These are phyloP conservation scores for Entomobrya proxima DNA, from an alignment of 2,888 invertebrate genomes.

Conservation along the genomic window DNA sequence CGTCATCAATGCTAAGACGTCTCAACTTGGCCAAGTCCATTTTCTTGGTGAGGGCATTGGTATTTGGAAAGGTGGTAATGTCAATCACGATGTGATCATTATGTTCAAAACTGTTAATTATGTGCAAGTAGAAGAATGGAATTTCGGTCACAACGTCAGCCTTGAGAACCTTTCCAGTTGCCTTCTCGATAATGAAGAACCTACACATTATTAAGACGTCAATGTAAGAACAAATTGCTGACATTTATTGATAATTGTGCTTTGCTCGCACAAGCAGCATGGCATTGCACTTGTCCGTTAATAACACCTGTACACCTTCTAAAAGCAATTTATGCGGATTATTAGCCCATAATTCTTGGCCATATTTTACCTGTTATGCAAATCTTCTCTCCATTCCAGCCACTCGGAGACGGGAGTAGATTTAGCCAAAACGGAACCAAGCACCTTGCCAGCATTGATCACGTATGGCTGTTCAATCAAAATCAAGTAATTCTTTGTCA, in stretches of 20 bases:
- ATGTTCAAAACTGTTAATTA: conserved; percentile 79
- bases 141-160: conserved; percentile 77
- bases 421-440: conserved; percentile 71
- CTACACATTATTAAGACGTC: conserved; percentile 64
- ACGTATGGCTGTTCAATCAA: conserved; percentile 80
- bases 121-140: conserved; percentile 80
- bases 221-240: conserved; percentile 77
- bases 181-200: conserved; percentile 78
- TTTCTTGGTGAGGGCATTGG: conserved; percentile 76
- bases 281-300: neutral
- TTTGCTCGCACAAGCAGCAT: too few relatives aligned
- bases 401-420: conserved; percentile 77
- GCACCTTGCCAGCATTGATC: conserved; percentile 76
- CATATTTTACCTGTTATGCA: conserved; percentile 75
- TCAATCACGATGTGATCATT: conserved; percentile 76
- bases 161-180: conserved; percentile 77
- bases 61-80: conserved; percentile 77
- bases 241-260: too few relatives aligned
- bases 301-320: neutral
- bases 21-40: conserved; percentile 76
- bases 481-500: conserved; percentile 80
- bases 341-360: too few relatives aligned
- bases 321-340: too few relatives aligned
- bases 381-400: conserved; percentile 77
- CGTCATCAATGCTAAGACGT: conserved; percentile 68